These are phyloP conservation scores for Plestiodon gilberti DNA, from an alignment of 2,113 vertebrate species.

Conservation along the genomic window DNA sequence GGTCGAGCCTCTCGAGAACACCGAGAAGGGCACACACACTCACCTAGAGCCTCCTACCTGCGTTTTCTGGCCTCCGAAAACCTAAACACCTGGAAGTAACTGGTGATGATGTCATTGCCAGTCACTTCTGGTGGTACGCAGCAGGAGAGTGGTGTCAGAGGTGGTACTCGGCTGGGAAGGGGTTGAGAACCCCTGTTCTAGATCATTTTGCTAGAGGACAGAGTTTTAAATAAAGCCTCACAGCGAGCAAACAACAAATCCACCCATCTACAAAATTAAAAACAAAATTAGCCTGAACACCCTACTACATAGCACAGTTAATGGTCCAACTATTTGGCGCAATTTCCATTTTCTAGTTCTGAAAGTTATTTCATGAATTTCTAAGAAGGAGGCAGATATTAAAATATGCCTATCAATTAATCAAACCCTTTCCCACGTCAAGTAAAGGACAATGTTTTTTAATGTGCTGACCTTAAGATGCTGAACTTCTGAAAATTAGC, in stretches of 20 bases:
- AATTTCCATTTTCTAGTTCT: constrained; percentile 29
- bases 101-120: too few relatives aligned
- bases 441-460: constrained; percentile 4
- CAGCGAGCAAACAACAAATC: neutral
- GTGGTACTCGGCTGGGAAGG: too few relatives aligned
- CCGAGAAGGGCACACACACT: too few relatives aligned
- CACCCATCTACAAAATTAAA: neutral
- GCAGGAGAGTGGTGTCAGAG: too few relatives aligned
- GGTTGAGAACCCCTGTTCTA: too few relatives aligned
- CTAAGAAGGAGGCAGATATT: neutral
- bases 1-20: too few relatives aligned
- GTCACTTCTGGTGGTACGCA: too few relatives aligned
- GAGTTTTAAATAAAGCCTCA: constrained; percentile 12
- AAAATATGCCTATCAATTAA: neutral
- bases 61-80: too few relatives aligned
- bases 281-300: constrained; percentile 25
- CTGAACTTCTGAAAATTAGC: neutral
- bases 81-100: too few relatives aligned
- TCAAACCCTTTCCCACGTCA: neutral
- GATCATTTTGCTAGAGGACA: constrained; percentile 17
- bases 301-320: constrained; percentile 36
- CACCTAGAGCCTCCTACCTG: too few relatives aligned
- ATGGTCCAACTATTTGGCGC: constrained; percentile 25
- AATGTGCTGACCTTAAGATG: neutral
- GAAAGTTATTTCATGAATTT: constrained; percentile 14